A percentile compares a stretch with the other conserved stretches of the same genome.
Evolutionary conservation across 2,113 vertebrate species (phyloP).

Genomic region (Hemiscyllium ocellatum): DNA sequence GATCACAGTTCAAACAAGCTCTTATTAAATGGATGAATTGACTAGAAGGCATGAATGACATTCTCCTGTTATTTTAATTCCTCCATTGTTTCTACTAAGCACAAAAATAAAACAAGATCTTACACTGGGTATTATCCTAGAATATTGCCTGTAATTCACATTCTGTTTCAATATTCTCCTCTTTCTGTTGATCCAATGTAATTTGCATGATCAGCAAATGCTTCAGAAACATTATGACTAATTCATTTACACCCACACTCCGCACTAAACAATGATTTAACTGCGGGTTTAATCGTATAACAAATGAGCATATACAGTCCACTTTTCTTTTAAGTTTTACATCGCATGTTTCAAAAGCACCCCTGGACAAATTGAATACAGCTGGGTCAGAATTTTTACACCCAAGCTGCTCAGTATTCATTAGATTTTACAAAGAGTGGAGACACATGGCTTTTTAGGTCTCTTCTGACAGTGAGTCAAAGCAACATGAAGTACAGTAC

Average conservation of each 20-base stretch:
- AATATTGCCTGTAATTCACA: not conserved
- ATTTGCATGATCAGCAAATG: not conserved
- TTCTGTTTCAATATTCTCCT: not conserved
- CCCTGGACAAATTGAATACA: not conserved
- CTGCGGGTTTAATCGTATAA: not conserved
- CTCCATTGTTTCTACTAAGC: not conserved
- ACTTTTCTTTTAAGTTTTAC: too few species aligned
- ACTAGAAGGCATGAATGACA: not conserved
- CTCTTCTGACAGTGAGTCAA: not conserved
- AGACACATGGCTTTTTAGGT: not conserved
- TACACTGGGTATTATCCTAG: not conserved
- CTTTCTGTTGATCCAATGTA: not conserved
- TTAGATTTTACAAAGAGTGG: not conserved
- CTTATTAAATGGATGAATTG: not conserved
- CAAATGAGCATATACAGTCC: not conserved
- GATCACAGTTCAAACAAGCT: not conserved
- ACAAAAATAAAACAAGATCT: not conserved
- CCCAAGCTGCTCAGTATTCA: not conserved
- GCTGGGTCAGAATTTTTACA: not conserved
- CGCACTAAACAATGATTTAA: not conserved
- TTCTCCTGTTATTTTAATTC: not conserved
- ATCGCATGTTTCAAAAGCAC: not conserved
- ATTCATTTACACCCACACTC: not conserved
- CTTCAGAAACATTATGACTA: not conserved
- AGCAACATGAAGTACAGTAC: not conserved